Percentiles rank a stretch among this genome's conserved stretches.
Evolutionary conservation across 2,888 invertebrate genomes (phyloP).

Genomic region (Agrypnus murinus): DNA sequence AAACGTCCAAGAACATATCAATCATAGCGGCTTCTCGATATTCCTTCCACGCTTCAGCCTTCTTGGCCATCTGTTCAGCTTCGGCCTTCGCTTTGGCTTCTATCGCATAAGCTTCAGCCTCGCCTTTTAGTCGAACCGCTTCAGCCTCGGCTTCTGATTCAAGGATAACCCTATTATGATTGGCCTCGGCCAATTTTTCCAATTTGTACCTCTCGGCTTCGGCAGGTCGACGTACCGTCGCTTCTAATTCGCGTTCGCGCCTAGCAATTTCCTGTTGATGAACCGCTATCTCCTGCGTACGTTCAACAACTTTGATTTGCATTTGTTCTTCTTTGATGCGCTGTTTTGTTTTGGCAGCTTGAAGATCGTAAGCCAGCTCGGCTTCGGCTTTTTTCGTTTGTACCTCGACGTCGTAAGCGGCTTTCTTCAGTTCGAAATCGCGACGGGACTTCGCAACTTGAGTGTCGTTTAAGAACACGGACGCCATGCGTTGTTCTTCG

Average conservation of each 20-base stretch:
- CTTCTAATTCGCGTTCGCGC: slow-evolving; percentile 93
- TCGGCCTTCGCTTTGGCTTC: slow-evolving; percentile 96
- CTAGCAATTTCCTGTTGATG: slow-evolving; percentile 97
- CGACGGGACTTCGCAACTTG: slow-evolving; percentile 98
- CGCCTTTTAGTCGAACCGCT: slow-evolving; percentile 88
- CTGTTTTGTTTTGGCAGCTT: slow-evolving; percentile 97
- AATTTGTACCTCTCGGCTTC: slow-evolving; percentile 94
- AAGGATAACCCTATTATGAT: slow-evolving; percentile 88
- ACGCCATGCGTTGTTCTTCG: slow-evolving; percentile 96
- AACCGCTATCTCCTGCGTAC: slow-evolving; percentile 94
- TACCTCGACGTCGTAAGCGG: slow-evolving; percentile 97
- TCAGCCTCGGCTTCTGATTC: slow-evolving; percentile 98
- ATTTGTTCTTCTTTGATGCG: slow-evolving; percentile 94
- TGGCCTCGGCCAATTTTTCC: slow-evolving; percentile 96
- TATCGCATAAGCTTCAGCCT: slow-evolving; percentile 94
- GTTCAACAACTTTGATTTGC: slow-evolving; percentile 95
- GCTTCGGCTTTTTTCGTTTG: slow-evolving; percentile 96
- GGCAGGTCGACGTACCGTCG: slow-evolving; percentile 93
- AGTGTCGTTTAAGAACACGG: slow-evolving; percentile 94
- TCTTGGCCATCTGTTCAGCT: slow-evolving; percentile 97
- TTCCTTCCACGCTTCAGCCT: slow-evolving; percentile 97
- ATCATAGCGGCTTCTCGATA: slow-evolving; percentile 97
- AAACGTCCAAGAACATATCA: slow-evolving; percentile 95
- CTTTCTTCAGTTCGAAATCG: slow-evolving; percentile 97
- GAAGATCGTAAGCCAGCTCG: slow-evolving; percentile 93